Percentiles rank a stretch among this genome's conserved stretches.
Conservation (phyloP, 2,797 vertebrate genomes). For the Holocentrus rufus region DNA sequence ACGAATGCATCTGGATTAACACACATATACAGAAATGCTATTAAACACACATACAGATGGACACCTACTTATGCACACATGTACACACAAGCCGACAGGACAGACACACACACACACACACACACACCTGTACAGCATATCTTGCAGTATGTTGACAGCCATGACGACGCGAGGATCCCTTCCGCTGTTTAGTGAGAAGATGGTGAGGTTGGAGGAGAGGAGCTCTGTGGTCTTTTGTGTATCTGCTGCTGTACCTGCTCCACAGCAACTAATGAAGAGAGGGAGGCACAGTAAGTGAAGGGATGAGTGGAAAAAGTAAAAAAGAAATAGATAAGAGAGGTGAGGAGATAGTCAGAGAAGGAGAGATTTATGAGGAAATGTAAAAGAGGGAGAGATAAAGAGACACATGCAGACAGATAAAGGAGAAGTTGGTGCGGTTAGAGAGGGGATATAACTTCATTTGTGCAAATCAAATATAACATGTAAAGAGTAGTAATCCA, state of each 20-base stretch:
- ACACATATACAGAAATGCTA: neutral
- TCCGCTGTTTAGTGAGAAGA: constrained; percentile 79
- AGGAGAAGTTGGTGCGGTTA: neutral
- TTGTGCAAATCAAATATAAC: too few species aligned
- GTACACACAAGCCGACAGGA: too few species aligned
- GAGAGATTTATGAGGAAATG: neutral
- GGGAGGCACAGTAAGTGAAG: neutral
- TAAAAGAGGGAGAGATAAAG: too few species aligned
- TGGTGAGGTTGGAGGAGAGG: constrained; percentile 81
- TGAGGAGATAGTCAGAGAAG: neutral
- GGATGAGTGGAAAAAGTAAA: neutral
- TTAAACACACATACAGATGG: too few species aligned
- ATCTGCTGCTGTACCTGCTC: constrained; percentile 84
- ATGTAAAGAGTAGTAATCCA: too few species aligned
- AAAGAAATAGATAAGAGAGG: neutral
- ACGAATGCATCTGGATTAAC: neutral
- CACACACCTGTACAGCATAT: constrained; percentile 80
- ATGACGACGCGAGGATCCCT: constrained; percentile 80
- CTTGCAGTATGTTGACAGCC: constrained; percentile 81
- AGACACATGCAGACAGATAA: neutral
- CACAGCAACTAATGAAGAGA: constrained; percentile 76
- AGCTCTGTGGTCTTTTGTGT: constrained; percentile 82
- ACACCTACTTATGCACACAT: constrained; percentile 2
- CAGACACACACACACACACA: neutral
- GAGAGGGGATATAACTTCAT: neutral